Conservation (phyloP, 1,140 invertebrate species). For the Telenomus remus region DNA sequence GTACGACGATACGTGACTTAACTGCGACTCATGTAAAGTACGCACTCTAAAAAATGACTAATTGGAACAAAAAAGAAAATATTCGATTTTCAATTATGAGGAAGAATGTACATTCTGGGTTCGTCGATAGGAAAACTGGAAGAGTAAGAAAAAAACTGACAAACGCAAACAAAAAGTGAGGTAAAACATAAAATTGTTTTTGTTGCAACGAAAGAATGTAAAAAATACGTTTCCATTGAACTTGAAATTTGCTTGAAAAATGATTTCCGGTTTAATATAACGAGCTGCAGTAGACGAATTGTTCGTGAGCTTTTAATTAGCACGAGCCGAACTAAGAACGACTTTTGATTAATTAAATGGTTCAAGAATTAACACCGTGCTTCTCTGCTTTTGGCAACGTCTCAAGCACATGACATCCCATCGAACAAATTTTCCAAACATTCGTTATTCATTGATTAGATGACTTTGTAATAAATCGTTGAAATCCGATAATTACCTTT, state of each 20-base stretch:
- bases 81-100: too few species aligned
- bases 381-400: conserved; percentile 32
- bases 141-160: too few species aligned
- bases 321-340: conserved; percentile 60
- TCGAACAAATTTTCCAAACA: conserved; percentile 54
- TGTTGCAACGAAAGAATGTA: too few species aligned
- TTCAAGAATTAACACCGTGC: conserved; percentile 60
- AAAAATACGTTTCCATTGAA: conserved; percentile 21
- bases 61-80: too few species aligned
- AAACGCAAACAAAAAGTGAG: too few species aligned
- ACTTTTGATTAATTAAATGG: conserved; percentile 67
- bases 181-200: too few species aligned
- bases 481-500: too few species aligned
- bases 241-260: conserved; percentile 64
- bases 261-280: conserved; percentile 57
- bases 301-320: conserved; percentile 54
- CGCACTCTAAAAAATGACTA: not conserved
- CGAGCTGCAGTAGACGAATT: conserved; percentile 40
- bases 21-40: not conserved
- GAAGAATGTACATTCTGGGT: too few species aligned
- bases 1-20: not conserved
- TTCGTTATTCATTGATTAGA: conserved; percentile 41
- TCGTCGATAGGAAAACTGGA: too few species aligned
- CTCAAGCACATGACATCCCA: conserved; percentile 51
- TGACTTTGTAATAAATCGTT: conserved; percentile 24